phyloP scores from a whole-genome alignment of 1,140 invertebrate genomes.

The Zaprionus capensis region DNA sequence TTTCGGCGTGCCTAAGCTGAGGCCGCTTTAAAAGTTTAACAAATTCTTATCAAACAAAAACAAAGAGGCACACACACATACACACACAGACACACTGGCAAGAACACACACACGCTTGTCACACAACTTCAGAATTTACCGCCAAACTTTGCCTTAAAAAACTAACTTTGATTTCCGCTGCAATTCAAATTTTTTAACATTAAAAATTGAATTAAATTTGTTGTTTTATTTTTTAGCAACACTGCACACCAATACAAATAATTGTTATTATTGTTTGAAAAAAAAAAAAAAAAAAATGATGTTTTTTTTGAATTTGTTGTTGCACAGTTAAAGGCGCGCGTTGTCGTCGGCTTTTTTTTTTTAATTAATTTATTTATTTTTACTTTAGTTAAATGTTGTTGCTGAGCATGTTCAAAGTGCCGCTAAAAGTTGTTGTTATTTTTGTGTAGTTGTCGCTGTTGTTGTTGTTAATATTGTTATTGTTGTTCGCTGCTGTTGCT shows the following conservation, averaged over 20 bases:
- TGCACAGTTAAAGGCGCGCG: constrained; percentile 50
- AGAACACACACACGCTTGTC: constrained; percentile 2
- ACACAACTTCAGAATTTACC: constrained; percentile 24
- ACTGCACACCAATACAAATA: constrained; percentile 42
- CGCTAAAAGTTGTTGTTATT: not conserved
- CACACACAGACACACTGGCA: constrained; percentile 28
- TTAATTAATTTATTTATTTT: not conserved
- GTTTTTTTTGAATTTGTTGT: not conserved
- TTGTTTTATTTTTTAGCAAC: constrained; percentile 9
- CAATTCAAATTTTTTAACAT: constrained; percentile 23
- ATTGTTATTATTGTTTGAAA: constrained; percentile 39
- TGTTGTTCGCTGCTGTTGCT: constrained; percentile 4
- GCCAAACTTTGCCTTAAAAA: constrained; percentile 35
- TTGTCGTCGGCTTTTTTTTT: constrained; percentile 36
- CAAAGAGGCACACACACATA: constrained; percentile 18
- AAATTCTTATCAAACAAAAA: constrained; percentile 17
- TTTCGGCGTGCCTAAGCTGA: not conserved
- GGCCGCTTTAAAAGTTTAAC: constrained; percentile 2
- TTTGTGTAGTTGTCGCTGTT: not conserved
- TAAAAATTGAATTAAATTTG: constrained; percentile 21
- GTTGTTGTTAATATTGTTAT: not conserved
- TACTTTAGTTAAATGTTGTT: constrained; percentile 15
- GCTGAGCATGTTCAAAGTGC: not conserved
- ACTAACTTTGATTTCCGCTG: not conserved
- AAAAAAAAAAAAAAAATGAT: constrained; percentile 14